These are phyloP conservation scores for Zaprionus nigranus DNA, from an alignment of 1,140 invertebrate species.

Conservation along the genomic window DNA sequence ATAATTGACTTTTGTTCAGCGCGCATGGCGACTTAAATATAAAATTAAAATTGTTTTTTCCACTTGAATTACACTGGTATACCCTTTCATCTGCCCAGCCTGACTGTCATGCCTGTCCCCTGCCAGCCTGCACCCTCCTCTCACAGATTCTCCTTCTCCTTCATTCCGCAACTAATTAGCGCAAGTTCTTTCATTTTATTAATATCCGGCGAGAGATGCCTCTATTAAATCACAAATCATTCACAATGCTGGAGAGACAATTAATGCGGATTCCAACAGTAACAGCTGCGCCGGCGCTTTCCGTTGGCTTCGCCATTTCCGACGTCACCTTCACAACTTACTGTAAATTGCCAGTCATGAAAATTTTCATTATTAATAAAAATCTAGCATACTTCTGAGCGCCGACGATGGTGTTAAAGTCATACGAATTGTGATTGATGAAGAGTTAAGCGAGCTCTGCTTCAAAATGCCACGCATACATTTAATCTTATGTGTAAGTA, in stretches of 20 bases:
- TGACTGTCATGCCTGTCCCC: too few species aligned
- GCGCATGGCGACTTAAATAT: conserved; percentile 15
- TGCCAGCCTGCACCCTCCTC: background rate
- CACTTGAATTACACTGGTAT: conserved; percentile 18
- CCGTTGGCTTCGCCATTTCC: conserved; percentile 44
- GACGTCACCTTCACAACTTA: conserved; percentile 33
- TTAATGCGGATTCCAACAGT: conserved; percentile 20
- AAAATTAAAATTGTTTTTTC: conserved; percentile 61
- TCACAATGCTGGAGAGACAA: conserved; percentile 34
- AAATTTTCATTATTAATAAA: conserved; percentile 44
- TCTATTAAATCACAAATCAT: conserved; percentile 50
- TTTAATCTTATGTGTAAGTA: background rate
- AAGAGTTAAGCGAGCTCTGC: background rate
- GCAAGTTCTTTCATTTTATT: conserved; percentile 59
- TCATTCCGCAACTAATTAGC: conserved; percentile 52
- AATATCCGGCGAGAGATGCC: conserved; percentile 60
- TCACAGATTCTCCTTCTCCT: background rate
- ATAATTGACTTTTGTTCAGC: conserved; percentile 38
- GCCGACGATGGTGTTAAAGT: background rate
- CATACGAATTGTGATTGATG: background rate
- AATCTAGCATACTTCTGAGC: conserved; percentile 22
- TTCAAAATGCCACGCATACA: background rate
- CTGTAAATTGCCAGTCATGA: conserved; percentile 39
- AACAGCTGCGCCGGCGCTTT: conserved; percentile 50
- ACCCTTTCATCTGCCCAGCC: conserved; percentile 20